phyloP scores from a whole-genome alignment of 2,797 vertebrate genomes.

The Poecilia velifera region DNA sequence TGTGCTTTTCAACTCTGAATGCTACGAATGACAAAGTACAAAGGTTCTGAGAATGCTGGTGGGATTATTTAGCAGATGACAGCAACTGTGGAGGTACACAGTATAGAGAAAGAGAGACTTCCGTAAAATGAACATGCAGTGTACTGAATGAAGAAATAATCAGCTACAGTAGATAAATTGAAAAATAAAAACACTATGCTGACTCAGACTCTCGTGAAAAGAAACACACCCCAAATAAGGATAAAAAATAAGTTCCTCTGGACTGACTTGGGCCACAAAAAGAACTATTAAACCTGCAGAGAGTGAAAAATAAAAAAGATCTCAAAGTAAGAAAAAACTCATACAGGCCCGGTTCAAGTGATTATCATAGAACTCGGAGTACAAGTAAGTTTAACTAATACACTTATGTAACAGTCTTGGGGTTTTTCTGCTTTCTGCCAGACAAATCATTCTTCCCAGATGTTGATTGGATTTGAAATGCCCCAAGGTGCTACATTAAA shows the following conservation, averaged over 20 bases:
- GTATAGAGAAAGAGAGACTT: not conserved
- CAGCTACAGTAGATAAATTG: not conserved
- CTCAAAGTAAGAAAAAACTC: not conserved
- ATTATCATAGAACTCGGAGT: not conserved
- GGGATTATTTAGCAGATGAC: not conserved
- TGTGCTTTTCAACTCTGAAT: not conserved
- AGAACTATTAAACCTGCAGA: not conserved
- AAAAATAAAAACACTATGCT: not conserved
- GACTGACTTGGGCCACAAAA: not conserved
- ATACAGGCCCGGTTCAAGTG: too few relatives aligned
- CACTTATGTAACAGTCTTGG: not conserved
- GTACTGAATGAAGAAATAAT: not conserved
- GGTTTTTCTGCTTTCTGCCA: slow-evolving; percentile 23
- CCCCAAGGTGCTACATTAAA: slow-evolving; percentile 29
- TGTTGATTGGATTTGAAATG: slow-evolving; percentile 31
- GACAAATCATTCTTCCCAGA: slow-evolving; percentile 19
- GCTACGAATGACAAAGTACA: not conserved
- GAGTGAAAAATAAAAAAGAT: not conserved
- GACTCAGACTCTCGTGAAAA: not conserved
- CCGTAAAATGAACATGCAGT: not conserved
- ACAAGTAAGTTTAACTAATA: slow-evolving; percentile 1
- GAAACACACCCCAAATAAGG: not conserved
- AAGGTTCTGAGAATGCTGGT: not conserved
- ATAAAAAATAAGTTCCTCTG: not conserved
- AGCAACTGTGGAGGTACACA: not conserved